Conservation (phyloP, 2,888 invertebrate genomes). For the Thera britannica region DNA sequence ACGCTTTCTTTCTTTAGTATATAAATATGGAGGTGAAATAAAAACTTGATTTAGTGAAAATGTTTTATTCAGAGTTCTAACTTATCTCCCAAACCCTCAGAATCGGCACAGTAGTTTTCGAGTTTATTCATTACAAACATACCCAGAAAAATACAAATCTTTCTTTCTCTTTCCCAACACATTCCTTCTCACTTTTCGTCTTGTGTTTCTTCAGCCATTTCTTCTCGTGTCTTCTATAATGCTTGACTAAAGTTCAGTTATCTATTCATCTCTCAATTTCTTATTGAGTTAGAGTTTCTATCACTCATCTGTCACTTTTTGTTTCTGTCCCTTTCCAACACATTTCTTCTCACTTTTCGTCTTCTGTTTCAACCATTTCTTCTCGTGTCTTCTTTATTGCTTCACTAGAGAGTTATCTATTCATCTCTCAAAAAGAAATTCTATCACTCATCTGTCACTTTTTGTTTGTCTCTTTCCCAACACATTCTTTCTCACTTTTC, state of each 20-base stretch:
- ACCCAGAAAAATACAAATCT: no score
- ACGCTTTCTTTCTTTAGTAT: no score
- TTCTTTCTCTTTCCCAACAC: not conserved
- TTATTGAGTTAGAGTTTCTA: no score
- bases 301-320: no score
- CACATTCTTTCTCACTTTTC: not conserved
- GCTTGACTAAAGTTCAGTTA: constrained; percentile 62
- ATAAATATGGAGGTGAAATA: no score
- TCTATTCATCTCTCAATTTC: constrained; percentile 64
- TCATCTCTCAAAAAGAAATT: constrained; percentile 55
- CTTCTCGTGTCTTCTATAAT: constrained; percentile 64
- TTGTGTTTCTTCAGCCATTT: constrained; percentile 52
- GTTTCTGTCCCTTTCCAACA: not conserved
- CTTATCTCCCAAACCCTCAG: no score
- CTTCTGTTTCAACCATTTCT: constrained; percentile 53
- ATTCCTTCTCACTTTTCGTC: constrained; percentile 19
- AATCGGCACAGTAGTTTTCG: no score
- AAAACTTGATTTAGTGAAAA: no score
- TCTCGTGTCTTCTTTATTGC: constrained; percentile 67
- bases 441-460: not conserved
- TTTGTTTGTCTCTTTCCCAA: not conserved
- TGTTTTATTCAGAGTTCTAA: no score
- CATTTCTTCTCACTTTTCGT: constrained; percentile 17
- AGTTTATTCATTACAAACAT: no score
- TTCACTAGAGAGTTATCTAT: constrained; percentile 63